These are phyloP conservation scores for Microchrysa polita DNA, from an alignment of 2,888 invertebrate genomes.

Conservation along the genomic window DNA sequence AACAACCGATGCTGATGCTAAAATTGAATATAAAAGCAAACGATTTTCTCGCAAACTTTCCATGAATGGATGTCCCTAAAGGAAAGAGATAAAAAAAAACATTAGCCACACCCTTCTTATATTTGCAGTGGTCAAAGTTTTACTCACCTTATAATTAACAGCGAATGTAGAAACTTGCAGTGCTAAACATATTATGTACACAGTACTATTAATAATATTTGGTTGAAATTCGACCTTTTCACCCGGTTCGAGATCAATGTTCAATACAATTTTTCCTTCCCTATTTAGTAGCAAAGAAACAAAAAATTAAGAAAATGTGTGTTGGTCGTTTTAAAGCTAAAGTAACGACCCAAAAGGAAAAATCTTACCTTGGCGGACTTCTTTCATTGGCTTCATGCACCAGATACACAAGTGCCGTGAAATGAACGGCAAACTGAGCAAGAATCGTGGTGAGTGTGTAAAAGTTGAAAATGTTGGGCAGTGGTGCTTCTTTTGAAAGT, in stretches of 20 bases:
- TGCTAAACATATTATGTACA: conserved; percentile 97
- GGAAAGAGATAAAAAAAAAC: conserved; percentile 49
- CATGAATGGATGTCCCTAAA: conserved; percentile 99
- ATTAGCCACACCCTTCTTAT: not conserved
- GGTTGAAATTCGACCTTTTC: conserved; percentile 91
- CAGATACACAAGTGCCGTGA: conserved; percentile 87
- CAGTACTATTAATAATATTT: conserved; percentile 95
- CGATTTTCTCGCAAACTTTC: conserved; percentile 93
- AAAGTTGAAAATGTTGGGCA: conserved; percentile 98
- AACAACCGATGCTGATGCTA: conserved; percentile 83
- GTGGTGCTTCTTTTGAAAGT: conserved; percentile 91
- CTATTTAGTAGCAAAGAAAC: conserved; percentile 58
- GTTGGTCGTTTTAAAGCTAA: too few relatives aligned
- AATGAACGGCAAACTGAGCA: conserved; percentile 94
- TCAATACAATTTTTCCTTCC: conserved; percentile 69
- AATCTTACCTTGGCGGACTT: conserved; percentile 74
- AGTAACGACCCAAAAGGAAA: conserved; percentile 48
- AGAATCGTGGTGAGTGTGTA: conserved; percentile 97
- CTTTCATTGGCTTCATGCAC: conserved; percentile 81
- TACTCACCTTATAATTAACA: conserved; percentile 93
- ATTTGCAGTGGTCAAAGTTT: not conserved
- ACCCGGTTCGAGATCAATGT: conserved; percentile 70
- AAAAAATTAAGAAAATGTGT: not conserved
- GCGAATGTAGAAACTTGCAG: conserved; percentile 98
- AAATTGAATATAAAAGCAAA: conserved; percentile 88